Evolutionary conservation across 2,113 vertebrate genomes (phyloP).

Genomic region (Protobothrops mucrosquamatus): DNA sequence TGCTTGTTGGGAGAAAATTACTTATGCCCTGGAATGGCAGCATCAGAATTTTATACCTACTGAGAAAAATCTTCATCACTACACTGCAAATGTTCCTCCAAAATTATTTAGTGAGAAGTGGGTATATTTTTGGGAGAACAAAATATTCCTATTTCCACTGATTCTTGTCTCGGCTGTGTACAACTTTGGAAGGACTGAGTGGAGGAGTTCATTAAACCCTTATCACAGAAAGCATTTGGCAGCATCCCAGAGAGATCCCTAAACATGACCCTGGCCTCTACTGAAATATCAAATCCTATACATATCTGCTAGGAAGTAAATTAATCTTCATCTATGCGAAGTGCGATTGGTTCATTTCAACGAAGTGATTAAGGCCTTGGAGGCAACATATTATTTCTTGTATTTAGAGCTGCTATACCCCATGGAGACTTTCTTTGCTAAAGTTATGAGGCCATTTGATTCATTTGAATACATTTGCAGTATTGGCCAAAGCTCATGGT

Average conservation of each 20-base stretch:
- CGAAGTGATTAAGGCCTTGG: neutral
- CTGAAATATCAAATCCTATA: neutral
- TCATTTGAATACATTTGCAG: neutral
- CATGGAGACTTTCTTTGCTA: neutral
- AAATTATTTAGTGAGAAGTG: slow-evolving; percentile 61
- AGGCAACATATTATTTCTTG: neutral
- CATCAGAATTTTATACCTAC: slow-evolving; percentile 30
- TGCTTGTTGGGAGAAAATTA: slow-evolving; percentile 57
- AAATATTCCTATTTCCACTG: slow-evolving; percentile 61
- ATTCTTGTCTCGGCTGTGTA: slow-evolving; percentile 58
- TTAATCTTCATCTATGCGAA: neutral
- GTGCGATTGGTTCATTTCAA: neutral
- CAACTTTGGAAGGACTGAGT: slow-evolving; percentile 59
- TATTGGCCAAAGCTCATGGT: neutral
- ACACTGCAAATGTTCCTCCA: slow-evolving; percentile 57
- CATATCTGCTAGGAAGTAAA: neutral
- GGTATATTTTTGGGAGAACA: slow-evolving; percentile 59
- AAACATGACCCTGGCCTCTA: slow-evolving; percentile 9
- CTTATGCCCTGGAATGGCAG: slow-evolving; percentile 57
- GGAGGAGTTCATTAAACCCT: neutral
- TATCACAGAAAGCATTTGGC: slow-evolving; percentile 27
- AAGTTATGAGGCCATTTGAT: neutral
- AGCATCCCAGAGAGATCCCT: slow-evolving; percentile 45
- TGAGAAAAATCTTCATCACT: no score
- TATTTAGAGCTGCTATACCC: neutral